Evolutionary conservation across 2,113 vertebrate genomes (phyloP).

Genomic region (Elachura formosa): DNA sequence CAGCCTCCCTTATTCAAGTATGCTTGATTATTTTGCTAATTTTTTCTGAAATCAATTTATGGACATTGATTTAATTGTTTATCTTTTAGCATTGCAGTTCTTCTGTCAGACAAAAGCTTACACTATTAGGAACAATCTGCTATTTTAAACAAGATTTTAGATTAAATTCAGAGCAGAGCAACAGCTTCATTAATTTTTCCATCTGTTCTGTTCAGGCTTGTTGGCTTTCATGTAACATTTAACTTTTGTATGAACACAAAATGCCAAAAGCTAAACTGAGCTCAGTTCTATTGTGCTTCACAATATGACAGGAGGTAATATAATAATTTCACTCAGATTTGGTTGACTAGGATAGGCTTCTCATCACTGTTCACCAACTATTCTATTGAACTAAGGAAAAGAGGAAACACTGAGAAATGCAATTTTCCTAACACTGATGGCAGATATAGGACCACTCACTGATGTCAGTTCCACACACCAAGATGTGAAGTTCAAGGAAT

Average conservation of each 20-base stretch:
- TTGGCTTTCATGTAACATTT: constrained; percentile 18
- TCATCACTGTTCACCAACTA: background rate
- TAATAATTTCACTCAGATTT: background rate
- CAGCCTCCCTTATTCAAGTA: background rate
- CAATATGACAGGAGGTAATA: background rate
- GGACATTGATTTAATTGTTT: background rate
- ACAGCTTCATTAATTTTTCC: constrained; percentile 30
- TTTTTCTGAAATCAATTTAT: background rate
- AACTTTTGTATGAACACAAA: constrained; percentile 8
- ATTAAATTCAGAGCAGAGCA: constrained; percentile 18
- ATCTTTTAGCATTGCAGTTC: background rate
- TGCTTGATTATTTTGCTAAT: background rate
- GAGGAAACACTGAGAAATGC: background rate
- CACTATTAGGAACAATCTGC: background rate
- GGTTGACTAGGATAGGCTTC: background rate
- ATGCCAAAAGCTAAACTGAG: constrained; percentile 4
- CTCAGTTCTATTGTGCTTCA: background rate
- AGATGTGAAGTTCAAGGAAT: background rate
- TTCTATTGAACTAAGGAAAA: background rate
- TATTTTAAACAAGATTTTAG: constrained; percentile 19
- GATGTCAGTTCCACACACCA: background rate
- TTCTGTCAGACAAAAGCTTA: background rate
- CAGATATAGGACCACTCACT: background rate
- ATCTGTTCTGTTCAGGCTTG: constrained; percentile 24
- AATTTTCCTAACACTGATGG: background rate